Percentiles rank a stretch among this genome's conserved stretches.
Conservation (phyloP, 2,113 vertebrate species). For the Phoxinus phoxinus region DNA sequence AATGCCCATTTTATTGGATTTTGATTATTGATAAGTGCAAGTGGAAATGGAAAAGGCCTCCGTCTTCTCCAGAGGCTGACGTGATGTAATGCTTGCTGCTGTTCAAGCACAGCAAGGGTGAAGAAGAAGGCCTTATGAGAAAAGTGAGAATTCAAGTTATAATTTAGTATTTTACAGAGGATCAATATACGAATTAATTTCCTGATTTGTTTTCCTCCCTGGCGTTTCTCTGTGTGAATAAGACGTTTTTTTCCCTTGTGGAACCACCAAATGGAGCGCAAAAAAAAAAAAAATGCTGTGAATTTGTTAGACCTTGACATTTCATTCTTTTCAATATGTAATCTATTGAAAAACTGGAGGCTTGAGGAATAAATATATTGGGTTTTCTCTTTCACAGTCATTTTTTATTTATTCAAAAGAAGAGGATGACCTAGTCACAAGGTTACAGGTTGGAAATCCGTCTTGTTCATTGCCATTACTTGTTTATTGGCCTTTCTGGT, state of each 20-base stretch:
- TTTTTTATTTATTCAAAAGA: slow-evolving; percentile 14
- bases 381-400: not conserved
- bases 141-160: slow-evolving; percentile 54
- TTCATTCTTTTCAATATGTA: not conserved
- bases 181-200: slow-evolving; percentile 62
- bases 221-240: not conserved
- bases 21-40: slow-evolving; percentile 73
- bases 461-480: not conserved
- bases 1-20: slow-evolving; percentile 64
- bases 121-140: slow-evolving; percentile 59
- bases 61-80: slow-evolving; percentile 43
- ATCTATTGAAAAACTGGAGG: not conserved
- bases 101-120: slow-evolving; percentile 43
- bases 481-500: slow-evolving; percentile 1
- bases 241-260: not conserved
- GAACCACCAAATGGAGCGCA: not conserved
- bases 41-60: slow-evolving; percentile 60
- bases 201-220: slow-evolving; percentile 25
- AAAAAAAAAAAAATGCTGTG: not conserved
- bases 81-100: slow-evolving; percentile 39
- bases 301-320: slow-evolving; percentile 34
- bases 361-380: not conserved
- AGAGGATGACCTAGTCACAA: not conserved
- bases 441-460: not conserved
- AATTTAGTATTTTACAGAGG: slow-evolving; percentile 50